Base-by-base conservation (phyloP, 2,797 vertebrate species). In the Chiroxiphia lanceolata region DNA sequence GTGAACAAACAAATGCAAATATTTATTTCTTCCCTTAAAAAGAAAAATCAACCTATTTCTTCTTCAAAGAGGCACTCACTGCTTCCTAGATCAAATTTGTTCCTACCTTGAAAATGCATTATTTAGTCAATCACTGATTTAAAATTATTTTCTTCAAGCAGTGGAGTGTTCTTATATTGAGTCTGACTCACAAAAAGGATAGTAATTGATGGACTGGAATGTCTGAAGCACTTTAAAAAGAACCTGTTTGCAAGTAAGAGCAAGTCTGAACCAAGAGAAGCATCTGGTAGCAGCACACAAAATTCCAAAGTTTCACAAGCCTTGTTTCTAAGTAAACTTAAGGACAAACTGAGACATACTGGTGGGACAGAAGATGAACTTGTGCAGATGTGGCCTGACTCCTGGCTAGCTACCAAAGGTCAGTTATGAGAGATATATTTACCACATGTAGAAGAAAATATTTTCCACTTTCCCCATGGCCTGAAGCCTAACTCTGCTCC, bases 401-500 rank as follows among this genome's bases (percentile, higher is more conserved):
- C 53, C 65, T 94, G 82, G 91, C 75, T 64, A 86, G 50, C 38
- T 79, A 68, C 87, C 87, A 94, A 86, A 92, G 54, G 34, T 84
- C 48, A 77, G 29, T 42, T 64, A 38, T 17, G 38, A 90, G 34
- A 87, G 50, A 63, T 27, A 27, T n/a, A 68, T 91, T 94, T 92
- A 81, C 60, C 71, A 77, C 60, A 68, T 11, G 57, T 26, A 65
- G 44, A 87, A 90, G 56, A 87, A 89, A 92, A 44, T 72, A 90
- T 71, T 90, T 94, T 89, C 77, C 83, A 83, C 81, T 70, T 71
- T 68, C 81, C 34, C 38, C 44, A 44, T 6, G 22, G 74, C 27
- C 33, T 61, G 59, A 94, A 94, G 76, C 77, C 76, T 45, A 89
- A 44, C 50, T 88, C 81, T 47, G 50, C 20, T 94, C 67, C 19